Evolutionary conservation across 2,888 invertebrate genomes (phyloP).

Genomic region (Exocentrus adspersus): DNA sequence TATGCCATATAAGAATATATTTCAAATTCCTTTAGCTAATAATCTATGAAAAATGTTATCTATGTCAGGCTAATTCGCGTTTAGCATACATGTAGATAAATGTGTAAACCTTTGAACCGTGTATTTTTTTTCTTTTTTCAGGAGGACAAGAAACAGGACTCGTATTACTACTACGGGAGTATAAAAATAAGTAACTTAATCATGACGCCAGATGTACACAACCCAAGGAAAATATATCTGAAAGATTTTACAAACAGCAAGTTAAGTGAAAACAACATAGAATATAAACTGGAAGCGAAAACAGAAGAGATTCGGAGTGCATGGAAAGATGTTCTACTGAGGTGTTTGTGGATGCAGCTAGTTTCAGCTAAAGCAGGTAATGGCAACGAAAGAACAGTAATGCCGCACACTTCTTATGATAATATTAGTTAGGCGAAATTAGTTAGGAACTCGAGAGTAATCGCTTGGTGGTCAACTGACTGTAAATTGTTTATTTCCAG

Average conservation of each 20-base stretch:
- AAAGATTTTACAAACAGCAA: slow-evolving; percentile 42
- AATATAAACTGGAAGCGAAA: slow-evolving; percentile 39
- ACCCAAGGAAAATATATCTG: slow-evolving; percentile 36
- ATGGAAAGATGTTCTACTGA: slow-evolving; percentile 43
- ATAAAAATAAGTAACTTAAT: slow-evolving; percentile 42
- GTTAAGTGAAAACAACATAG: slow-evolving; percentile 36
- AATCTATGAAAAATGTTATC: no score
- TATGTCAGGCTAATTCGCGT: no score
- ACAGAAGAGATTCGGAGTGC: slow-evolving; percentile 35
- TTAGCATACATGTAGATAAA: background rate
- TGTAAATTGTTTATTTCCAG: no score
- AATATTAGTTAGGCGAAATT: no score
- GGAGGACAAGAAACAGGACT: slow-evolving; percentile 69
- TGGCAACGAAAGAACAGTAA: no score
- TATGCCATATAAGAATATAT: no score
- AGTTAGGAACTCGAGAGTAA: no score
- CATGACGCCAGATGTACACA: slow-evolving; percentile 32
- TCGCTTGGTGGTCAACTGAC: no score
- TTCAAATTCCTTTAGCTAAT: no score
- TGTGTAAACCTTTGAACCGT: background rate
- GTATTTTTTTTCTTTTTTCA: slow-evolving; percentile 57
- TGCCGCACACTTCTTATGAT: slow-evolving; percentile 7
- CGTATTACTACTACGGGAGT: slow-evolving; percentile 43
- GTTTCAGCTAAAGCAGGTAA: slow-evolving; percentile 41
- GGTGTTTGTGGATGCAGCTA: slow-evolving; percentile 45